Evolutionary conservation across 2,888 invertebrate species (phyloP).

Genomic region (Tinea pellionella): DNA sequence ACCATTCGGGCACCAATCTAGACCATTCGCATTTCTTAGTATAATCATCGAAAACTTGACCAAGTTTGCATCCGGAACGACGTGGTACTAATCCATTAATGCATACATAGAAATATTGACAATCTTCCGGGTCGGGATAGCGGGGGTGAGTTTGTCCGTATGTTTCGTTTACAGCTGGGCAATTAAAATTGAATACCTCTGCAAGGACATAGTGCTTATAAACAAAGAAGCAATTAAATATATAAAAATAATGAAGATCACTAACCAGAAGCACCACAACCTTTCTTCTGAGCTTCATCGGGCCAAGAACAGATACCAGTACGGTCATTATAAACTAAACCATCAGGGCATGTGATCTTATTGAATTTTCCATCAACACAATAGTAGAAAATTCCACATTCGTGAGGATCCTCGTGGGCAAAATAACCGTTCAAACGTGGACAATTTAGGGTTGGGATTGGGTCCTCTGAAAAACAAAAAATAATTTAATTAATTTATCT

Average conservation of each 20-base stretch:
- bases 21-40: constrained; percentile 87
- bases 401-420: constrained; percentile 79
- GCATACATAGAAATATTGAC: constrained; percentile 93
- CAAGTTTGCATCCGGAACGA: constrained; percentile 87
- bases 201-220: too few relatives aligned
- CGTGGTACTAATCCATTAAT: constrained; percentile 88
- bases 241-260: constrained; percentile 14
- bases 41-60: constrained; percentile 89
- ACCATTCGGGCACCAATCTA: constrained; percentile 91
- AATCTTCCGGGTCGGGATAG: constrained; percentile 88
- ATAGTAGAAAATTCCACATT: constrained; percentile 89
- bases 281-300: constrained; percentile 89
- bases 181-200: constrained; percentile 87
- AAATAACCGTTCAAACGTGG: constrained; percentile 89
- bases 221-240: too few relatives aligned
- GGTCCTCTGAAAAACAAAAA: constrained; percentile 67
- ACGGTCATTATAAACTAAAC: constrained; percentile 88
- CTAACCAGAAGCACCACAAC: constrained; percentile 82
- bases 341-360: constrained; percentile 88
- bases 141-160: constrained; percentile 84
- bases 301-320: constrained; percentile 94
- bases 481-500: too few relatives aligned
- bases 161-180: constrained; percentile 82
- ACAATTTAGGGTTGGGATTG: constrained; percentile 79
- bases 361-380: constrained; percentile 91